phyloP scores from a whole-genome alignment of 2,113 vertebrate genomes.

The Hippoglossus stenolepis region DNA sequence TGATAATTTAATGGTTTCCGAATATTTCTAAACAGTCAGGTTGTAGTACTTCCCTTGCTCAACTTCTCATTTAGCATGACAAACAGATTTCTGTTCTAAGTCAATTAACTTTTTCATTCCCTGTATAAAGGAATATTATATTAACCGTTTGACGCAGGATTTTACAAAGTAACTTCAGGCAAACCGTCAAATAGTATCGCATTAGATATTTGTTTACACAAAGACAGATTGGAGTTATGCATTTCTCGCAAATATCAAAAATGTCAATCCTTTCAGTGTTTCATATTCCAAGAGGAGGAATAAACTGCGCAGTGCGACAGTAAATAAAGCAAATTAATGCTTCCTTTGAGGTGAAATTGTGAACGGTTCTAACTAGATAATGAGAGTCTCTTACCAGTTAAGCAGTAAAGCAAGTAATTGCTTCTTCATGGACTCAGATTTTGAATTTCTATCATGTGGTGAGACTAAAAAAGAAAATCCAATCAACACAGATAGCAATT shows the following conservation, averaged over 20 bases:
- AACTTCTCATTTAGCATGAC: background rate
- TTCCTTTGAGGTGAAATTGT: constrained; percentile 61
- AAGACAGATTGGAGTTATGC: background rate
- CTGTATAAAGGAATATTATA: background rate
- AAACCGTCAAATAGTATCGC: background rate
- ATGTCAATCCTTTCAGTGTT: background rate
- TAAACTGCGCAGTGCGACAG: constrained; percentile 46
- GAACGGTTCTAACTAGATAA: constrained; percentile 76
- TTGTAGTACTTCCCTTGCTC: too few relatives aligned
- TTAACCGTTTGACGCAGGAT: background rate
- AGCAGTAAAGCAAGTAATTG: constrained; percentile 81
- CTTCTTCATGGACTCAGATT: constrained; percentile 80
- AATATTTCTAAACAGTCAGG: background rate
- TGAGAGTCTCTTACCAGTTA: constrained; percentile 75
- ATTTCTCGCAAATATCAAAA: constrained; percentile 24
- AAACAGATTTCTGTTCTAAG: background rate
- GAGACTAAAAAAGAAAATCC: constrained; percentile 73
- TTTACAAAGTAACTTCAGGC: background rate
- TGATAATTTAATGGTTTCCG: background rate
- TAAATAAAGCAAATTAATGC: constrained; percentile 72
- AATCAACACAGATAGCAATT: constrained; percentile 77
- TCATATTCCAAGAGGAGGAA: background rate
- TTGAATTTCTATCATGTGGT: constrained; percentile 76
- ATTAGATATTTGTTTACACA: too few relatives aligned
- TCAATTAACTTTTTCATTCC: background rate